Evolutionary conservation across 2,797 vertebrate genomes (phyloP).

Genomic region (Pteropus rufus): DNA sequence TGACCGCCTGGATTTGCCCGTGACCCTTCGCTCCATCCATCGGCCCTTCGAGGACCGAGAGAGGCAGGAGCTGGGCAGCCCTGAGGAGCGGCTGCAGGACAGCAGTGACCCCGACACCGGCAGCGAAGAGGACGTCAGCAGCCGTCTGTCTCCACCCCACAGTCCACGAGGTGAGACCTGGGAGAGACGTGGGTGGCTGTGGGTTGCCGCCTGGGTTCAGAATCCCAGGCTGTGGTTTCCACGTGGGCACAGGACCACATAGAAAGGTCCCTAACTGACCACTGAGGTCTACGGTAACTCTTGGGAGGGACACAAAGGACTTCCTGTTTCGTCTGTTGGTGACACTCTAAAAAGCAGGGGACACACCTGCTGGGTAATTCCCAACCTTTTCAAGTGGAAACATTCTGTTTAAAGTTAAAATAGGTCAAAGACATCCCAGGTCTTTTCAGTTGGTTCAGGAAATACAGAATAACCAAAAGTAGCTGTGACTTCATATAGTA

Average conservation of each 20-base stretch:
- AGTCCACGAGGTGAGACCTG: conserved; percentile 79
- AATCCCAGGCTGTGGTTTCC: background rate
- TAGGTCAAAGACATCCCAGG: background rate
- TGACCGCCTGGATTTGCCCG: conserved; percentile 69
- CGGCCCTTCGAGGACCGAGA: conserved; percentile 73
- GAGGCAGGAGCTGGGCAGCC: conserved; percentile 74
- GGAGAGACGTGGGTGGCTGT: background rate
- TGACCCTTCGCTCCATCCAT: conserved; percentile 55
- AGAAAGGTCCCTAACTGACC: background rate
- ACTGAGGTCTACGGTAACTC: conserved; percentile 52
- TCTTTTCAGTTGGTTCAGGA: background rate
- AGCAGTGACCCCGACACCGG: conserved; percentile 71
- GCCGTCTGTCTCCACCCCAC: conserved; percentile 75
- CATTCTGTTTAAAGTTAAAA: background rate
- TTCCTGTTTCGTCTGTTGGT: background rate
- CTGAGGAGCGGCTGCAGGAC: conserved; percentile 66
- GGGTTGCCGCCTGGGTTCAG: background rate
- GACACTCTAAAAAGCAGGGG: background rate
- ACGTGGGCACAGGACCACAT: background rate
- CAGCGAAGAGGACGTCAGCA: conserved; percentile 71
- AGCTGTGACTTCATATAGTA: background rate
- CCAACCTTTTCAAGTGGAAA: background rate
- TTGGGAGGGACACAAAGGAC: conserved; percentile 70
- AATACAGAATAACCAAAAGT: background rate
- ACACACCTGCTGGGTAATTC: background rate